phyloP scores from a whole-genome alignment of 2,113 vertebrate species.

The Clarias macrocephalus region DNA sequence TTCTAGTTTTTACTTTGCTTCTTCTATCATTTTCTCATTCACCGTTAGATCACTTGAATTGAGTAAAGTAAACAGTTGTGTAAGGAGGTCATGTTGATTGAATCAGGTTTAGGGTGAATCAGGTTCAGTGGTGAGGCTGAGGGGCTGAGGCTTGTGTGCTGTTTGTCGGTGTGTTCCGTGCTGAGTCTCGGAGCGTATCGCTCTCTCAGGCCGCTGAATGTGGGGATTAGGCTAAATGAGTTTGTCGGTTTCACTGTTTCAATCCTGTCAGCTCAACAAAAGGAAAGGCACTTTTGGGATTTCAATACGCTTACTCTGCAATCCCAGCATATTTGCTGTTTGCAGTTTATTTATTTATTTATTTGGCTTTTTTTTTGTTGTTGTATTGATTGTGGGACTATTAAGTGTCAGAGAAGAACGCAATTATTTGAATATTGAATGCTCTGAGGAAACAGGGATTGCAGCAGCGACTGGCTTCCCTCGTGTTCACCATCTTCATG shows the following conservation, averaged over 20 bases:
- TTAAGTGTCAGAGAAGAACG: slow-evolving; percentile 33
- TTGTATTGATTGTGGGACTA: slow-evolving; percentile 28
- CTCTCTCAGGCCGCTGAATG: slow-evolving; percentile 44
- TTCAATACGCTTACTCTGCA: slow-evolving; percentile 52
- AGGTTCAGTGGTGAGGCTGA: background rate
- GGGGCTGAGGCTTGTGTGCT: slow-evolving; percentile 10
- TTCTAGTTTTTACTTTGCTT: background rate
- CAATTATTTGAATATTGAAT: slow-evolving; percentile 29
- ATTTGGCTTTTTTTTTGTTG: background rate
- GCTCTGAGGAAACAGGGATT: slow-evolving; percentile 27
- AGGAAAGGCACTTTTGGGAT: slow-evolving; percentile 57
- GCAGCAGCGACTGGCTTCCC: background rate
- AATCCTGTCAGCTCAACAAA: slow-evolving; percentile 59
- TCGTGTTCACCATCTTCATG: slow-evolving; percentile 8
- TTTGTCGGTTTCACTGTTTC: slow-evolving; percentile 60
- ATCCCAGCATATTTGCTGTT: slow-evolving; percentile 45
- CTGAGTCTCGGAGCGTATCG: slow-evolving; percentile 16
- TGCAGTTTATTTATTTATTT: slow-evolving; percentile 43
- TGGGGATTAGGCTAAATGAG: slow-evolving; percentile 58
- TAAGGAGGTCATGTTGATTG: slow-evolving; percentile 47
- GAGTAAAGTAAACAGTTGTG: slow-evolving; percentile 30
- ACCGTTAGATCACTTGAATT: slow-evolving; percentile 1
- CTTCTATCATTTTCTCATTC: background rate
- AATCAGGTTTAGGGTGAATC: background rate
- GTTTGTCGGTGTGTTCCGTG: slow-evolving; percentile 23